These are phyloP conservation scores for Tiaroga cobitis DNA, from an alignment of 2,797 vertebrate genomes.

Conservation along the genomic window DNA sequence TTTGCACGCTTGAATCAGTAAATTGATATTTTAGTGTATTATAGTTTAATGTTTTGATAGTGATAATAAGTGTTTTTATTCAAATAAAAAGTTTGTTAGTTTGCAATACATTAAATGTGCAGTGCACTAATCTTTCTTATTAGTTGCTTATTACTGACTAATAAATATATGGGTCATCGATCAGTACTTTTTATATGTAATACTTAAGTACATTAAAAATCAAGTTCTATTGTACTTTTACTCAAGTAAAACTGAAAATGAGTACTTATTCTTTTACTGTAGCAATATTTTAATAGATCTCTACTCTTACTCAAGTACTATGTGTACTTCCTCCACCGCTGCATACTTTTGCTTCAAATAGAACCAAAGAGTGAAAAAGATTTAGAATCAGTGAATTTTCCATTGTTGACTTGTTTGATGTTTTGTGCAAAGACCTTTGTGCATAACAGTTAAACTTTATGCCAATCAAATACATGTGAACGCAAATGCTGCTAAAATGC, in stretches of 20 bases:
- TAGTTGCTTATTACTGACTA: too few species aligned
- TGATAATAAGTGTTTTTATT: not conserved
- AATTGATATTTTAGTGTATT: too few species aligned
- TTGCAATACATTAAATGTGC: not conserved
- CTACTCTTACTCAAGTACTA: not conserved
- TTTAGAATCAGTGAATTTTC: not conserved
- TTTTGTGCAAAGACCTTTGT: constrained; percentile 17
- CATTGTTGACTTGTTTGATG: constrained; percentile 14
- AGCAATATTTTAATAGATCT: not conserved
- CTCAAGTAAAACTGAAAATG: not conserved
- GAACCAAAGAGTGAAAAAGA: not conserved
- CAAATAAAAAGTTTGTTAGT: not conserved
- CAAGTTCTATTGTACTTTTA: not conserved
- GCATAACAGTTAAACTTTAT: not conserved
- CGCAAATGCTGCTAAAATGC: not conserved
- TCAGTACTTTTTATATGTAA: not conserved
- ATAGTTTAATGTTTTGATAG: not conserved
- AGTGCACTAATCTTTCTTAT: not conserved
- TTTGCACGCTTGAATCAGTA: too few species aligned
- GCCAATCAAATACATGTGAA: constrained; percentile 4
- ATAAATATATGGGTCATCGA: not conserved
- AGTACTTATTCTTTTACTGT: not conserved
- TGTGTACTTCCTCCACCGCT: not conserved
- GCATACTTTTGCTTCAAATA: not conserved
- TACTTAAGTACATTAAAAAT: not conserved